phyloP scores from a whole-genome alignment of 2,113 vertebrate species.

The Misgurnus anguillicaudatus region DNA sequence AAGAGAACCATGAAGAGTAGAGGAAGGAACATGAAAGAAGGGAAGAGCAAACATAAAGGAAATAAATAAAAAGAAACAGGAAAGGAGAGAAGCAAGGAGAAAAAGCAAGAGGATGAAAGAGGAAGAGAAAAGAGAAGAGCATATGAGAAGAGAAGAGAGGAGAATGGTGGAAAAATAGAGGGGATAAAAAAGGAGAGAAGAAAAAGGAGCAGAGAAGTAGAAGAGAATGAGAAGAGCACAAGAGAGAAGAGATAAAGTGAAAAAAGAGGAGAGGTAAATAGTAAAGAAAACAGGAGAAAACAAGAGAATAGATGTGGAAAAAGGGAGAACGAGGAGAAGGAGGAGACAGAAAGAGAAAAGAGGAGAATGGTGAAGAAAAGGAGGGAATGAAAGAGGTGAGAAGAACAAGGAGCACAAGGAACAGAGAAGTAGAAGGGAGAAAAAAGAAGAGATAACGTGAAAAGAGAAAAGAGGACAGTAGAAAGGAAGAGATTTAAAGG shows the following conservation, averaged over 20 bases:
- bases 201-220: neutral
- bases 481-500: too few species aligned
- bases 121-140: slow-evolving; percentile 15
- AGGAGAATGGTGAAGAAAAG: neutral
- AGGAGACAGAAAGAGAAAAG: too few species aligned
- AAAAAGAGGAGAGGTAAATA: too few species aligned
- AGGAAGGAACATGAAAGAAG: too few species aligned
- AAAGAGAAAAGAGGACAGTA: neutral
- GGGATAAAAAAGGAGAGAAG: neutral
- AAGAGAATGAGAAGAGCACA: neutral
- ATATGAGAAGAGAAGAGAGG: too few species aligned
- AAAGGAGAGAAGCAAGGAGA: too few species aligned
- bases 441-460: neutral
- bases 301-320: slow-evolving; percentile 33
- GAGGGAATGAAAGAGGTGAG: neutral
- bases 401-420: neutral
- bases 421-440: slow-evolving; percentile 9
- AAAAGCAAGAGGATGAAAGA: too few species aligned
- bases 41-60: too few species aligned
- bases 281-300: neutral
- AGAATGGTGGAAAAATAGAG: too few species aligned
- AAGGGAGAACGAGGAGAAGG: too few species aligned
- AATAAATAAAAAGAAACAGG: too few species aligned
- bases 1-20: too few species aligned
- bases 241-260: neutral